These are phyloP conservation scores for Microctenopoma steveboyesi DNA, from an alignment of 2,797 vertebrate species.

Conservation along the genomic window DNA sequence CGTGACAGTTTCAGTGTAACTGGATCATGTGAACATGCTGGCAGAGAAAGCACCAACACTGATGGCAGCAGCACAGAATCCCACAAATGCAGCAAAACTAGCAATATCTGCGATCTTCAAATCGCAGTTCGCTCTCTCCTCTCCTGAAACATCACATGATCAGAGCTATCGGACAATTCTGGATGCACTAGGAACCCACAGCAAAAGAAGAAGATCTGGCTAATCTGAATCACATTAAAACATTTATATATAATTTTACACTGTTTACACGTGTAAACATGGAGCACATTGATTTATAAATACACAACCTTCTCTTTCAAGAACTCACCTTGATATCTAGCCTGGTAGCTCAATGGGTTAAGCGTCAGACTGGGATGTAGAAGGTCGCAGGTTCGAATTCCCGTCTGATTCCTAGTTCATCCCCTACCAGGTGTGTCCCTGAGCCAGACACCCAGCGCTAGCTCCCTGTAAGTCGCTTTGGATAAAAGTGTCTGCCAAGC, in stretches of 20 bases:
- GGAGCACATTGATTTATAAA: not conserved
- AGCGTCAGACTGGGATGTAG: too few relatives aligned
- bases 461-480: too few relatives aligned
- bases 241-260: not conserved
- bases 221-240: not conserved
- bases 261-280: not conserved
- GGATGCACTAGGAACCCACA: not conserved
- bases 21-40: not conserved
- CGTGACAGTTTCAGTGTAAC: not conserved
- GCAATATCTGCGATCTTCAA: not conserved
- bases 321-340: not conserved
- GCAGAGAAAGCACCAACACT: not conserved
- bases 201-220: not conserved
- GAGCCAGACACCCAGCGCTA: too few relatives aligned
- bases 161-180: not conserved
- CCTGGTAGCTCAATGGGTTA: too few relatives aligned
- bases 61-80: not conserved
- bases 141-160: not conserved
- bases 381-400: too few relatives aligned
- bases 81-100: not conserved
- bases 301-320: not conserved
- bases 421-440: too few relatives aligned
- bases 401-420: too few relatives aligned
- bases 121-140: not conserved
- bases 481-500: too few relatives aligned